Percentiles rank a stretch among this genome's conserved stretches.
Evolutionary conservation across 1,140 invertebrate genomes (phyloP).

Genomic region (Cyclargus thomasi): DNA sequence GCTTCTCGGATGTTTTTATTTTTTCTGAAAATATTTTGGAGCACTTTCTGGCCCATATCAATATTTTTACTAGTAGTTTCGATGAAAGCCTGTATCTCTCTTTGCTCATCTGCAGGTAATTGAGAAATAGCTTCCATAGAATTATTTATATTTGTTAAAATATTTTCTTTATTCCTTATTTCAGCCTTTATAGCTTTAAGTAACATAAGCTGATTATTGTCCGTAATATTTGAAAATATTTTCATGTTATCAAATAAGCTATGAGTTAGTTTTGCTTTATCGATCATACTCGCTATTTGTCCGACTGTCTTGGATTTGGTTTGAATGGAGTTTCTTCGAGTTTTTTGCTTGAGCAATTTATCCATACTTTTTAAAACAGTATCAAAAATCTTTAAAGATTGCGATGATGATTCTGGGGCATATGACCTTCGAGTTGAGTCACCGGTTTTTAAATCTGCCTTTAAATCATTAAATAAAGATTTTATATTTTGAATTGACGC

Average conservation of each 20-base stretch:
- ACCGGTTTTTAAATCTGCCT: constrained; percentile 34
- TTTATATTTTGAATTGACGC: constrained; percentile 40
- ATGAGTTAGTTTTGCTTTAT: constrained; percentile 35
- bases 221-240: constrained; percentile 31
- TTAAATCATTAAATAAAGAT: constrained; percentile 43
- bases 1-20: constrained; percentile 2
- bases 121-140: constrained; percentile 29
- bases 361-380: constrained; percentile 48
- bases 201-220: constrained; percentile 42
- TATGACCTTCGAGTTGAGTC: constrained; percentile 34
- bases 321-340: constrained; percentile 32
- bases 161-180: constrained; percentile 31
- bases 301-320: constrained; percentile 36
- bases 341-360: constrained; percentile 26
- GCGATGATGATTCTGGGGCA: constrained; percentile 29
- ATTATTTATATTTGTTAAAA: constrained; percentile 39
- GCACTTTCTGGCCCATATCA: constrained; percentile 44
- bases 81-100: constrained; percentile 44
- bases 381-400: constrained; percentile 53
- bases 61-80: constrained; percentile 39
- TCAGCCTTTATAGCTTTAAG: constrained; percentile 49
- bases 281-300: constrained; percentile 44
- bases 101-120: constrained; percentile 33
- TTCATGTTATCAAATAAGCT: constrained; percentile 47
- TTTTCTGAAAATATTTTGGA: constrained; percentile 31